Evolutionary conservation across 1,140 invertebrate genomes (phyloP).

Genomic region (Cardiocondyla obscurior): DNA sequence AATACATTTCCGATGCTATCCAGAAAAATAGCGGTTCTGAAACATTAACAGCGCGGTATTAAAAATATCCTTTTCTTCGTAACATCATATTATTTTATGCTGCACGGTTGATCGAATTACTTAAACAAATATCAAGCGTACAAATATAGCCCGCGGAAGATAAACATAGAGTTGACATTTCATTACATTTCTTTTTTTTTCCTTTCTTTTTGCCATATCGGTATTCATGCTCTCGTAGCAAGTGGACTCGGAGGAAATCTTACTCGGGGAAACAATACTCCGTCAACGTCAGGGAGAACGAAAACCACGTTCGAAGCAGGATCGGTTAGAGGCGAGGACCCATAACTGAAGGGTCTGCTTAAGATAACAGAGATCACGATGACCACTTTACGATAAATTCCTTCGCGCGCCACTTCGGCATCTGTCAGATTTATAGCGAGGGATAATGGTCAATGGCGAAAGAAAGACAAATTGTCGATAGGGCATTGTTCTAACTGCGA

Average conservation of each 20-base stretch:
- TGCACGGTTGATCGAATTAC: conserved; percentile 11
- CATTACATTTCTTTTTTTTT: conserved; percentile 20
- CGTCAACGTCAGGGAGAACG: conserved; percentile 69
- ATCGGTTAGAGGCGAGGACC: conserved; percentile 11
- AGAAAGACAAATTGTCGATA: conserved; percentile 41
- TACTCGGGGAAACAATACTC: conserved; percentile 65
- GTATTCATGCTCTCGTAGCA: conserved; percentile 11
- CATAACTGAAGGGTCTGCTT: conserved; percentile 72
- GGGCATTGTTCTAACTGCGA: conserved; percentile 15
- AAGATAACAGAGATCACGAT: conserved; percentile 80
- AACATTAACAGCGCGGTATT: neutral
- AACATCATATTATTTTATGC: neutral
- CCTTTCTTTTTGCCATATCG: conserved; percentile 58
- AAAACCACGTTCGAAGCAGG: conserved; percentile 55
- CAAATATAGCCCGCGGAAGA: conserved; percentile 22
- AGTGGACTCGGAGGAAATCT: conserved; percentile 55
- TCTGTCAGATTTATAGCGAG: conserved; percentile 72
- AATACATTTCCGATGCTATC: neutral
- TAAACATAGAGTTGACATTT: conserved; percentile 63
- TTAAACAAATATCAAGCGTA: conserved; percentile 6
- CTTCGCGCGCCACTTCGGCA: conserved; percentile 63
- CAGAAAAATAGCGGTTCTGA: neutral
- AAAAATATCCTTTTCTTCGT: neutral
- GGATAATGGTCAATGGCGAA: conserved; percentile 73
- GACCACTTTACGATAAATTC: conserved; percentile 76